Evolutionary conservation across 1,140 invertebrate species (phyloP).

Genomic region (Hyles vespertilio): DNA sequence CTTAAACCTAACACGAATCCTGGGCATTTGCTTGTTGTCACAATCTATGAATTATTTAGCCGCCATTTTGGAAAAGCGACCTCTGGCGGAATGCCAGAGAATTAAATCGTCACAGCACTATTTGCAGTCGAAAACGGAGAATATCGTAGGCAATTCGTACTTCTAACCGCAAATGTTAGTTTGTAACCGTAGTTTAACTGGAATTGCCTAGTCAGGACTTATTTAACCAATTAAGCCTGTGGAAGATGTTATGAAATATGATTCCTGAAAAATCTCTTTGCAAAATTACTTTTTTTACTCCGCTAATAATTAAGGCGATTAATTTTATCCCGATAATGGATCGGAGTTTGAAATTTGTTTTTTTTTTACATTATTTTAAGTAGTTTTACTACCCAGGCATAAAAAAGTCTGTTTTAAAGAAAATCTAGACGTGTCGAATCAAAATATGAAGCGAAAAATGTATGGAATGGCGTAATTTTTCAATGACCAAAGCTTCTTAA

Average conservation of each 20-base stretch:
- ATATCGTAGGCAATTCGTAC: not conserved
- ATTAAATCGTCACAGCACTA: not conserved
- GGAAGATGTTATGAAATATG: not conserved
- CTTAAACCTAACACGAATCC: not conserved
- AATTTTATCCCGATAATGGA: too few species aligned
- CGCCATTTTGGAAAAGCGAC: slow-evolving; percentile 6
- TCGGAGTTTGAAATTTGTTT: too few species aligned
- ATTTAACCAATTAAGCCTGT: slow-evolving; percentile 1
- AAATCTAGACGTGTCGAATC: too few species aligned
- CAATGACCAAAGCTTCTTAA: too few species aligned
- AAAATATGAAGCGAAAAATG: too few species aligned
- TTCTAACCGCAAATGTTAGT: not conserved
- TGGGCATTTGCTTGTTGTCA: not conserved
- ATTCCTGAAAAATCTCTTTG: too few species aligned
- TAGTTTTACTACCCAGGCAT: too few species aligned
- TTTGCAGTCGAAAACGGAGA: not conserved
- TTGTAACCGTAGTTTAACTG: not conserved
- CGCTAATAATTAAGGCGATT: too few species aligned
- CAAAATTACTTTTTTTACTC: too few species aligned
- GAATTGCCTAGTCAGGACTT: not conserved
- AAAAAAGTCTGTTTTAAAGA: too few species aligned
- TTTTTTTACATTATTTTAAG: too few species aligned
- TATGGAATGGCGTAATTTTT: too few species aligned
- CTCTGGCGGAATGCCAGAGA: slow-evolving; percentile 1
- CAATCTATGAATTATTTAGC: slow-evolving; percentile 6